Evolutionary conservation across 2,888 invertebrate genomes (phyloP), one percentile per base, ranked within the genome.

Genomic region (Xanthia togata): DNA sequence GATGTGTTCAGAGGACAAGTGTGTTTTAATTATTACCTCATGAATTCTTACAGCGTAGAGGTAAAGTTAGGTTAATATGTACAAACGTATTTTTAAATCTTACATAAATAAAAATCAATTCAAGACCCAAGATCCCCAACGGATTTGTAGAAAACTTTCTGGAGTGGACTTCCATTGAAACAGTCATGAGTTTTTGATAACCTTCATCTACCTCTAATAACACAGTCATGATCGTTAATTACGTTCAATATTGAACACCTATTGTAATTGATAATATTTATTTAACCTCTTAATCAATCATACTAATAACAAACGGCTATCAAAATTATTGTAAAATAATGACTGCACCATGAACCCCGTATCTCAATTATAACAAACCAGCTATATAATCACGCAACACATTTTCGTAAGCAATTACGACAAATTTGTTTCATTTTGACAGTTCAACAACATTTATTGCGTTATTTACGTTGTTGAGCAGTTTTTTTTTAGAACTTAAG

Each of bases 241-340:
- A 70, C 9, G 53, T 20, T 31, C 17, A 62, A 76, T 62, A 47
- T 9, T 44, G 3, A 17, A 70, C 31, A 59, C 9, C 17, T 26
- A 12, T 23, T 59, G 41, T 60, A 35, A 60, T 70, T 38, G 41
- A 12, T 31, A 20, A 59, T 44, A 38, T 44, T 38, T 55, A 17
- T 50, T 77, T 63, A 57, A 80, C 57, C n/a, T 65, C 53, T 12
- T 26, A 65, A 59, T 60, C 38, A 53, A 65, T 35, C 14, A 60
- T 38, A 44, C 0, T 4, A 55, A 64, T n/a, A 76, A 76, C 50
- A 77, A 78, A 81, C 31, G n/a, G 60, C 12, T 55, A 60, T 78
- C 44, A 23, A 73, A 81, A 35, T 47, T 47, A 72, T 60, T 60
- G 81, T 35, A 26, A 74, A 67, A 55, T 81, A 78, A 74, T 65